Conservation (phyloP, 2,797 vertebrate genomes). For the Ptychadena robeensis region DNA sequence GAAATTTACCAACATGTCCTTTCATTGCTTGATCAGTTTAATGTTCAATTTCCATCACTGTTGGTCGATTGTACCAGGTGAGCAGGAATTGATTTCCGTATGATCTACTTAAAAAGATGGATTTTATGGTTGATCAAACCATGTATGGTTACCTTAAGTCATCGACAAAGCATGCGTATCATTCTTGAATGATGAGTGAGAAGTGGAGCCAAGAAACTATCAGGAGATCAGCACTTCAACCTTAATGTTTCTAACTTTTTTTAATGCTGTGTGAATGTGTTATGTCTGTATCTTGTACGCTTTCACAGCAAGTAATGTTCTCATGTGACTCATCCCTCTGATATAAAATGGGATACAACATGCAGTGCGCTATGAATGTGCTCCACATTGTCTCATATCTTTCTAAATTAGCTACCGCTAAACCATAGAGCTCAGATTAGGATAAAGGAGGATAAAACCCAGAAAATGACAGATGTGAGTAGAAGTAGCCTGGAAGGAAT, state of each 20-base stretch:
- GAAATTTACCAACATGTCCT: no score
- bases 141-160: no score
- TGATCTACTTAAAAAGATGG: no score
- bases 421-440: background rate
- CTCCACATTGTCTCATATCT: background rate
- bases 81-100: no score
- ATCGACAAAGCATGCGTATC: no score
- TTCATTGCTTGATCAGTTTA: no score
- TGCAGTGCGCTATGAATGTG: background rate
- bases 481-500: background rate
- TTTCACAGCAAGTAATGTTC: background rate
- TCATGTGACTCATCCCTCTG: background rate
- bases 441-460: background rate
- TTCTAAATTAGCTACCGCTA: background rate
- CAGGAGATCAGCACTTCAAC: background rate
- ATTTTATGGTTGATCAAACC: no score
- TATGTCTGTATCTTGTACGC: background rate
- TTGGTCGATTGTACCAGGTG: no score
- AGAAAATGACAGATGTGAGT: background rate
- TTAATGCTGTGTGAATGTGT: background rate
- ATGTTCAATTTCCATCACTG: no score
- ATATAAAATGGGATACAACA: background rate
- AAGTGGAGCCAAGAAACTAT: no score
- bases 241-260: background rate
- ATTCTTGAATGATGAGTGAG: no score